These are phyloP conservation scores for Champsocephalus esox DNA, from an alignment of 2,797 vertebrate species.

Conservation along the genomic window DNA sequence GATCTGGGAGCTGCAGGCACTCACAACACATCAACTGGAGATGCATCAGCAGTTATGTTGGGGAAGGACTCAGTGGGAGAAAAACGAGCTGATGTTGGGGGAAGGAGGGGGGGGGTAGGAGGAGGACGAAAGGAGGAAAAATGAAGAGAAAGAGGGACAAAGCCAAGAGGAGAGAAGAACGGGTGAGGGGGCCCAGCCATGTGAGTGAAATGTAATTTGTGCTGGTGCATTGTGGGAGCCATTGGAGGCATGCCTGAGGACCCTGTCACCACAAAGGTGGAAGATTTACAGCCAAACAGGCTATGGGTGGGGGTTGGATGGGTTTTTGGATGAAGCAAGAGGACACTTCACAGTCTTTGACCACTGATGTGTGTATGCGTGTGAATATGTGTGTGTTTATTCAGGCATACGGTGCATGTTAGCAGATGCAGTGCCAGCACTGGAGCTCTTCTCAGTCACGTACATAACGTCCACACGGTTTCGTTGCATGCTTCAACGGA, in stretches of 20 bases:
- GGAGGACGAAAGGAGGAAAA: not conserved
- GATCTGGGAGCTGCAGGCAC: constrained; percentile 43
- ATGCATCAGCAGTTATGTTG: constrained; percentile 45
- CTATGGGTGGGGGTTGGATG: constrained; percentile 2
- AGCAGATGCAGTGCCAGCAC: constrained; percentile 52
- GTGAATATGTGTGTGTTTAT: constrained; percentile 29
- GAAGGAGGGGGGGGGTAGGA: not conserved
- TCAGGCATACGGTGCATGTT: constrained; percentile 28
- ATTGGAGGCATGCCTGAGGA: constrained; percentile 63
- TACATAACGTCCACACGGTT: no score
- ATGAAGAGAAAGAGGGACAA: constrained; percentile 14
- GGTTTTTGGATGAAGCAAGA: constrained; percentile 16
- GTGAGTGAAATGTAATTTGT: constrained; percentile 71
- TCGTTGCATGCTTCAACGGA: no score
- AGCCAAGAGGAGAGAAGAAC: constrained; percentile 18
- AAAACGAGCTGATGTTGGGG: constrained; percentile 41
- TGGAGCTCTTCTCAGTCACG: constrained; percentile 47
- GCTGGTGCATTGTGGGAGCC: constrained; percentile 63
- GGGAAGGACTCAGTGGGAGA: constrained; percentile 32
- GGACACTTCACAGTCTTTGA: not conserved
- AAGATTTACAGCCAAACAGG: constrained; percentile 40
- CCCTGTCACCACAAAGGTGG: constrained; percentile 54
- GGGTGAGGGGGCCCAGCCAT: constrained; percentile 35
- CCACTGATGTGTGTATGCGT: not conserved
- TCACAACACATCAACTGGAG: constrained; percentile 36